Conservation (phyloP, 2,113 vertebrate genomes). For the Nannobrachium achirus region DNA sequence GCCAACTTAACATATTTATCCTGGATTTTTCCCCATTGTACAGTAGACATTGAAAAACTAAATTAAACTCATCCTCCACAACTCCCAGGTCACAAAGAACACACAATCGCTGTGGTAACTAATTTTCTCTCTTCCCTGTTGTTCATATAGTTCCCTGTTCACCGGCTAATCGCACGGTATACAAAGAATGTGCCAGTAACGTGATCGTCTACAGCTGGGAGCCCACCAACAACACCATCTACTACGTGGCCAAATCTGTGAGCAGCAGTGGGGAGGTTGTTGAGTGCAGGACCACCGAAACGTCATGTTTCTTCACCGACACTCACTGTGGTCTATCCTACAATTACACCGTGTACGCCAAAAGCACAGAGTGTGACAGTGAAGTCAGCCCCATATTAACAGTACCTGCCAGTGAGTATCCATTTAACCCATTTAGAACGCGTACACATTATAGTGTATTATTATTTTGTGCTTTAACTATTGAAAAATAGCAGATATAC, state of each 20-base stretch:
- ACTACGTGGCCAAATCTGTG: conserved; percentile 69
- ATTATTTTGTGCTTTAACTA: no score
- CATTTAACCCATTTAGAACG: no score
- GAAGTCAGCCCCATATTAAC: conserved; percentile 41
- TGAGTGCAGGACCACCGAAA: conserved; percentile 67
- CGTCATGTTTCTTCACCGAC: conserved; percentile 75
- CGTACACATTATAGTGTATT: no score
- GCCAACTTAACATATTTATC: background rate
- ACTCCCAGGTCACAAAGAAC: background rate
- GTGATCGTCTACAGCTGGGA: conserved; percentile 72
- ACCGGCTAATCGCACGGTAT: conserved; percentile 48
- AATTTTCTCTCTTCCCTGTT: background rate
- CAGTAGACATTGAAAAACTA: background rate
- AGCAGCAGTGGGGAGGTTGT: conserved; percentile 39
- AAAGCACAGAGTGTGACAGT: conserved; percentile 62
- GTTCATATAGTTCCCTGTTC: conserved; percentile 77
- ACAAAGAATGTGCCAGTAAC: conserved; percentile 71
- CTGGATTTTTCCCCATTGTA: background rate
- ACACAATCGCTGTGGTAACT: background rate
- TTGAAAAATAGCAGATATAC: no score
- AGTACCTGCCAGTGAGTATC: conserved; percentile 64
- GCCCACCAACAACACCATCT: conserved; percentile 64
- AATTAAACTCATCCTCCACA: background rate
- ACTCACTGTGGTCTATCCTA: conserved; percentile 70
- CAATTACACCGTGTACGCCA: conserved; percentile 68